These are phyloP conservation scores for Plemyria rubiginata DNA, from an alignment of 2,888 invertebrate genomes.

Conservation along the genomic window DNA sequence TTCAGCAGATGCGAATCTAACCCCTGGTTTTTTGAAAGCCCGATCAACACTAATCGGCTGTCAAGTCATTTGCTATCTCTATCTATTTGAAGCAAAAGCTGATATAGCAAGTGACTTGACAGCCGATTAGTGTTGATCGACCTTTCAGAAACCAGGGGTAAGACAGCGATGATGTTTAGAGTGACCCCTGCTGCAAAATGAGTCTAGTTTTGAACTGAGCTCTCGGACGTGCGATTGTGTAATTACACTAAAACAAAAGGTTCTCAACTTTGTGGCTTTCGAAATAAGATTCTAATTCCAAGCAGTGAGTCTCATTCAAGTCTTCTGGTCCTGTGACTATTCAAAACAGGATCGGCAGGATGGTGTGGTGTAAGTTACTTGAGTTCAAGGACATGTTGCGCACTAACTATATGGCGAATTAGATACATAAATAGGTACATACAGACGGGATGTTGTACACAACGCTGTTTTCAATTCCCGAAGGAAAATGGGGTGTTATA, in stretches of 20 bases:
- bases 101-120: no score
- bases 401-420: background rate
- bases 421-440: background rate
- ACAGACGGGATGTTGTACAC: background rate
- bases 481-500: no score
- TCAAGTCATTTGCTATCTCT: no score
- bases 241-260: constrained; percentile 1
- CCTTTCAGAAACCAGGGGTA: no score
- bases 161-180: background rate
- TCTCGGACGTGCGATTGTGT: constrained; percentile 22
- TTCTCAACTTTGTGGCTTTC: constrained; percentile 7
- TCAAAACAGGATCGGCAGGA: constrained; percentile 40
- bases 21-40: no score
- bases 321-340: constrained; percentile 1
- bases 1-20: no score
- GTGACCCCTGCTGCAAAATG: background rate
- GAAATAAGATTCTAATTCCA: constrained; percentile 20
- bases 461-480: no score
- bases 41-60: no score
- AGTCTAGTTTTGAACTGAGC: constrained; percentile 7
- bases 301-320: background rate
- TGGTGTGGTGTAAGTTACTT: constrained; percentile 52
- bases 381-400: constrained; percentile 64
- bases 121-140: no score
- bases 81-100: no score